These are phyloP conservation scores for Cuculus canorus DNA, from an alignment of 2,797 vertebrate species.

Conservation along the genomic window DNA sequence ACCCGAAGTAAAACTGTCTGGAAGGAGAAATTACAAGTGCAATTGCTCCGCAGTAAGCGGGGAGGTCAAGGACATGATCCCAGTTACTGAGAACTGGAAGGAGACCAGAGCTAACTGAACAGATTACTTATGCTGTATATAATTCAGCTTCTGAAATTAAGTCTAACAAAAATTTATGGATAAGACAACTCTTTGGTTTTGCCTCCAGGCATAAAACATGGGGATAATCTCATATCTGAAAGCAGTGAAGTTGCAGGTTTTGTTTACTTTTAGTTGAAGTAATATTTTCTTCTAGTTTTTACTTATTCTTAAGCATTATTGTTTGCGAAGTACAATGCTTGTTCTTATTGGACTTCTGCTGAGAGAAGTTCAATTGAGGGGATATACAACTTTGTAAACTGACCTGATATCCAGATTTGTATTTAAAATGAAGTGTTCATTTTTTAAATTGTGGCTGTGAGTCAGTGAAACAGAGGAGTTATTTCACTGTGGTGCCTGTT, in stretches of 20 bases:
- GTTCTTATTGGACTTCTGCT: constrained; percentile 38
- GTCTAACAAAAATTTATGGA: neutral
- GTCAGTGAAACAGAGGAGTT: constrained; percentile 4
- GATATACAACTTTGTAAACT: constrained; percentile 34
- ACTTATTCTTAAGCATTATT: constrained; percentile 24
- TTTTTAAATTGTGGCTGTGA: constrained; percentile 1
- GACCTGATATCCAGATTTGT: constrained; percentile 10
- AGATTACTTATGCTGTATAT: neutral
- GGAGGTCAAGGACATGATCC: neutral
- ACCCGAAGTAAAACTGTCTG: neutral
- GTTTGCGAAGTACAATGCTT: constrained; percentile 3
- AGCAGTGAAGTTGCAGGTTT: constrained; percentile 8
- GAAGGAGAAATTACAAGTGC: constrained; percentile 3
- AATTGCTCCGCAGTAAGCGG: neutral
- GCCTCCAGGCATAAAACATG: constrained; percentile 40
- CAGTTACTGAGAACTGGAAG: constrained; percentile 20
- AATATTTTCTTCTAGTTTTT: neutral
- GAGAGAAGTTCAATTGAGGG: constrained; percentile 37
- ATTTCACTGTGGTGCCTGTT: neutral
- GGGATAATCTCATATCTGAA: constrained; percentile 32
- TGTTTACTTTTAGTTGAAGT: constrained; percentile 22
- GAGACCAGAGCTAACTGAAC: neutral
- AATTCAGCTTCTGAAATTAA: neutral
- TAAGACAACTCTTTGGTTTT: neutral
- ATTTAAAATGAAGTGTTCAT: constrained; percentile 1